Evolutionary conservation across 2,797 vertebrate genomes (phyloP).

Genomic region (Scleropages formosus): DNA sequence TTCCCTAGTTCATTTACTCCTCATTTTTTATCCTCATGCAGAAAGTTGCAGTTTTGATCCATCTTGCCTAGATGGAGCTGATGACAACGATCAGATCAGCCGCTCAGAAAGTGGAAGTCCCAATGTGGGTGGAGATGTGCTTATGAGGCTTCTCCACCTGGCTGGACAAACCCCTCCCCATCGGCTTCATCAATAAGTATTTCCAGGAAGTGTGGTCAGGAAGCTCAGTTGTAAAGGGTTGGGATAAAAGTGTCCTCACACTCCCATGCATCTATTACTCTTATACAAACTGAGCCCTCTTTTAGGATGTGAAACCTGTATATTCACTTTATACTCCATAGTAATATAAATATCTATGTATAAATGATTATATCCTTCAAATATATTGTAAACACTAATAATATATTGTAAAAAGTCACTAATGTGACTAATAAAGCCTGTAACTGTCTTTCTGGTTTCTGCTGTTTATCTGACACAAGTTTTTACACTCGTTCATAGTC

Average conservation of each 20-base stretch:
- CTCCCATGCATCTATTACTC: slow-evolving; percentile 32
- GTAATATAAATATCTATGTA: slow-evolving; percentile 31
- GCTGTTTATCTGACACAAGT: neutral
- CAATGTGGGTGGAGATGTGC: slow-evolving; percentile 59
- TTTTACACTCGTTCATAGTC: neutral
- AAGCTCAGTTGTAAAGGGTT: slow-evolving; percentile 42
- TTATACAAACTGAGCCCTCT: slow-evolving; percentile 55
- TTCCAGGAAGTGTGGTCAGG: slow-evolving; percentile 17
- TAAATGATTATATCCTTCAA: slow-evolving; percentile 7
- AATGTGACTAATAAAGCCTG: slow-evolving; percentile 63
- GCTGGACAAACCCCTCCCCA: slow-evolving; percentile 54
- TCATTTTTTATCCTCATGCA: slow-evolving; percentile 26
- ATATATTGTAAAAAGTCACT: slow-evolving; percentile 46
- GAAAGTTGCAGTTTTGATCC: slow-evolving; percentile 58
- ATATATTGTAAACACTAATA: slow-evolving; percentile 54
- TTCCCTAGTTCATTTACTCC: neutral
- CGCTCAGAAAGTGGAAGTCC: slow-evolving; percentile 47
- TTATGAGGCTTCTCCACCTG: slow-evolving; percentile 63
- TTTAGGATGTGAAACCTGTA: slow-evolving; percentile 37
- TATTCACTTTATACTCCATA: slow-evolving; percentile 52
- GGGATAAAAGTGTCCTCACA: slow-evolving; percentile 13
- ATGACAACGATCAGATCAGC: slow-evolving; percentile 50
- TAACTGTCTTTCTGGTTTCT: slow-evolving; percentile 30
- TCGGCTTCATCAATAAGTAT: slow-evolving; percentile 59
- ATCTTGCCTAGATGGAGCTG: slow-evolving; percentile 59